Base-by-base conservation (phyloP, 2,888 invertebrate species). In the Yponomeuta malinellus region DNA sequence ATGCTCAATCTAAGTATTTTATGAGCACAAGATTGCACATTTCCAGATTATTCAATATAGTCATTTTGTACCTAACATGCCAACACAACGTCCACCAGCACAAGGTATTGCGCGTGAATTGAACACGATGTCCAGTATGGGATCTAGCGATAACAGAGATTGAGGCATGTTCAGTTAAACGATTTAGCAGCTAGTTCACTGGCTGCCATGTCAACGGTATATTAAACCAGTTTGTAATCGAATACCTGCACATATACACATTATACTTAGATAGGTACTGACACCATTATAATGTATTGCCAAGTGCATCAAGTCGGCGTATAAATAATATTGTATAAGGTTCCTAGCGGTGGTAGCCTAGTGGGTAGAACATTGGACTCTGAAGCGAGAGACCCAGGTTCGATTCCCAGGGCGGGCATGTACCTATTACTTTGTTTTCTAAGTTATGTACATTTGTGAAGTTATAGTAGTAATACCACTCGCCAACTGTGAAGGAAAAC, bases 111-210 rank as follows among this genome's bases (percentile, higher is more conserved):
- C 48, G 15, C 37, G 68, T 68, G 68, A 68, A 68, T 68, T 68
- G 68, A 37, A 68, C 48, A 68, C n/a, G 15, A 48, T 68, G 68
- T 48, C 10, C 52, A 59, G 15, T 59, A 59, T 0, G 68, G 43
- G 68, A 23, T 63, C 52, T 15, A 23, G 59, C 70, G 72, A 72
- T 72, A 72, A 70, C 72, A 65, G 72, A 67, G 48, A 67, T 70
- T 64, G 71, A 64, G 69, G 10, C 72, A 70, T 72, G 72, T 72
- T 68, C 71, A 72, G 69, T 72, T 72, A 72, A 71, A 72, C 72
- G 70, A 72, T 70, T 70, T 68, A 72, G 68, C 68, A 72, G 67
- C 69, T 64, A 70, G 52, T 29, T 29, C 66, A 43, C 65, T 66
- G 66, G 33, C 64, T 65, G 66, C 23, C 52, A 59, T 71, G 68